Percentiles rank a stretch among this genome's conserved stretches.
phyloP scores from a whole-genome alignment of 1,140 invertebrate genomes.

The Zaprionus africanus region DNA sequence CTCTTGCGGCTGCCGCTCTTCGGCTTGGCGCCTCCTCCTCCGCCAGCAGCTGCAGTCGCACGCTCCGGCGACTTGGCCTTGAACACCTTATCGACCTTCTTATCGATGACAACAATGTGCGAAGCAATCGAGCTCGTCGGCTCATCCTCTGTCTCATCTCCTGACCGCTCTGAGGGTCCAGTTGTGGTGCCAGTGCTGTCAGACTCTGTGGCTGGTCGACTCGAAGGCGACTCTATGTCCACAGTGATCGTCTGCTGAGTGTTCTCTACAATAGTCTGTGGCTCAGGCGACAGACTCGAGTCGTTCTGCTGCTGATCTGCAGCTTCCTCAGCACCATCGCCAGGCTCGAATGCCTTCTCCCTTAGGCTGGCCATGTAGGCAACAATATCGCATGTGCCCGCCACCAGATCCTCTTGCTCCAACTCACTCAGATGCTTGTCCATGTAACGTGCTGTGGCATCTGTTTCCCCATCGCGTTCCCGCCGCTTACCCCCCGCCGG shows the following conservation, averaged over 20 bases:
- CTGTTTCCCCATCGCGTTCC: conserved; percentile 50
- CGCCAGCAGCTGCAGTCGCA: conserved; percentile 23
- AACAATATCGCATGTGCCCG: conserved; percentile 79
- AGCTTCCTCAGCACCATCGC: conserved; percentile 56
- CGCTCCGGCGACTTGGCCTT: conserved; percentile 75
- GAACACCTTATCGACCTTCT: conserved; percentile 83
- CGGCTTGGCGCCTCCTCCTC: conserved; percentile 38
- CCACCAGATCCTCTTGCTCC: conserved; percentile 76
- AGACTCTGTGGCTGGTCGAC: conserved; percentile 68
- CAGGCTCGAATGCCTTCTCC: conserved; percentile 76
- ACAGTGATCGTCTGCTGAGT: conserved; percentile 76
- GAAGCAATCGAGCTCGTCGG: conserved; percentile 47
- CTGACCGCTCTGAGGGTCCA: conserved; percentile 72
- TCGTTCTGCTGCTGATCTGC: conserved; percentile 79
- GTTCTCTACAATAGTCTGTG: conserved; percentile 81
- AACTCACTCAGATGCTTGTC: conserved; percentile 82
- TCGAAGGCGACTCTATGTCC: conserved; percentile 75
- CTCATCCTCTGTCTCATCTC: conserved; percentile 78
- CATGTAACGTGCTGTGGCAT: conserved; percentile 65
- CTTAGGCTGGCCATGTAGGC: conserved; percentile 83
- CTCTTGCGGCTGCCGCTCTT: conserved; percentile 68
- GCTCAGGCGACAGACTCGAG: conserved; percentile 79
- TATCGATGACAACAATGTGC: conserved; percentile 80
- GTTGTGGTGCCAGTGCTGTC: conserved; percentile 76
- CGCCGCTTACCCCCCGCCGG: conserved; percentile 47